Conservation (phyloP, 2,797 vertebrate species). For the Antennarius maculatus region DNA sequence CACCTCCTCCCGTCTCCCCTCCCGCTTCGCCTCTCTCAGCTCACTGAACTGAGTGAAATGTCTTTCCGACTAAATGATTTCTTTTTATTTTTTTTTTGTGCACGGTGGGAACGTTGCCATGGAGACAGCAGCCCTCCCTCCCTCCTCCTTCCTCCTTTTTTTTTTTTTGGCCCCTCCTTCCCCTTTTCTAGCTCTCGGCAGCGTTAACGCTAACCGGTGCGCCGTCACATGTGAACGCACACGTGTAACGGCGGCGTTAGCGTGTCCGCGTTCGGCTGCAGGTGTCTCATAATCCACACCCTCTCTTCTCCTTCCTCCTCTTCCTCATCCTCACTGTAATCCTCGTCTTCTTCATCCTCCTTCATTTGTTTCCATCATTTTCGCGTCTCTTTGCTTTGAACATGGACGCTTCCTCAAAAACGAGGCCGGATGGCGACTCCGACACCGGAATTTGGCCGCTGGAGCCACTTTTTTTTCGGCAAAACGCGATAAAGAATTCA, state of each 20-base stretch:
- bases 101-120: constrained; percentile 83
- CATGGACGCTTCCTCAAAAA: constrained; percentile 26
- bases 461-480: no score
- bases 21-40: constrained; percentile 75
- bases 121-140: constrained; percentile 72
- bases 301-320: constrained; percentile 41
- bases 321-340: constrained; percentile 31
- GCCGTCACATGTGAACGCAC: constrained; percentile 47
- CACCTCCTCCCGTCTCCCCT: constrained; percentile 49
- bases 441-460: constrained; percentile 5
- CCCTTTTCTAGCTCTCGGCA: constrained; percentile 42
- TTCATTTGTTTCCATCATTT: constrained; percentile 54
- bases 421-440: constrained; percentile 27
- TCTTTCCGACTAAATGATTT: constrained; percentile 83
- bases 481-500: constrained; percentile 79
- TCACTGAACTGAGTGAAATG: constrained; percentile 83
- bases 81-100: constrained; percentile 70
- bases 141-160: neutral
- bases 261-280: constrained; percentile 43
- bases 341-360: constrained; percentile 57
- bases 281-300: constrained; percentile 65
- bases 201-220: constrained; percentile 66
- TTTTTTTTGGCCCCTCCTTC: constrained; percentile 7
- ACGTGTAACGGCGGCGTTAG: constrained; percentile 1
- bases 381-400: neutral